Conservation (phyloP, 92 coral and sea anemone genomes). For the Porites divaricata region DNA sequence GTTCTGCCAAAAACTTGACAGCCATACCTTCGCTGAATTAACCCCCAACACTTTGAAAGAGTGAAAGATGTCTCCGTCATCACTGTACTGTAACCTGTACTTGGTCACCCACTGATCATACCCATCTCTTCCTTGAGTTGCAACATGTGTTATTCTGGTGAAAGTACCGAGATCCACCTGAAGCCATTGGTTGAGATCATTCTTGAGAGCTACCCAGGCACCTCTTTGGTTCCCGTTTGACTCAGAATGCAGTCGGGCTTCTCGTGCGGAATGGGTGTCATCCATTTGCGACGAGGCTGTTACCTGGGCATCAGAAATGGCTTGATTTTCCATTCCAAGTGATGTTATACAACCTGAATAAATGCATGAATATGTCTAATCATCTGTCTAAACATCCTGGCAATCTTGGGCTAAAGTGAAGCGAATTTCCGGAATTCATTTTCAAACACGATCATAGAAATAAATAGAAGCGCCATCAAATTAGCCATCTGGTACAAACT, state of each 20-base stretch:
- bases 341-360: constrained; percentile 21
- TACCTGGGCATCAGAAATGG: constrained; percentile 31
- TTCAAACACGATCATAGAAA: no score
- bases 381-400: neutral
- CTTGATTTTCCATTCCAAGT: constrained; percentile 47
- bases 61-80: neutral
- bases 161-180: constrained; percentile 10
- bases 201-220: neutral
- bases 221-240: neutral
- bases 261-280: constrained; percentile 8
- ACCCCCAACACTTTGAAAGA: neutral
- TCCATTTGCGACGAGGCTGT: constrained; percentile 31
- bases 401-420: no score
- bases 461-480: no score
- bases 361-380: neutral
- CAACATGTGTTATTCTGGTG: constrained; percentile 13
- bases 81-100: constrained; percentile 1
- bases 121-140: constrained; percentile 20
- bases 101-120: neutral
- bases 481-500: no score
- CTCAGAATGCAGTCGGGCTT: neutral
- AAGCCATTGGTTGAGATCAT: constrained; percentile 21
- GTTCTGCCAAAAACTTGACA: neutral
- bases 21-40: neutral
- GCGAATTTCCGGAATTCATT: no score